These are phyloP conservation scores for Nothobranchius kuhntae DNA, from an alignment of 2,113 vertebrate species.

Conservation along the genomic window DNA sequence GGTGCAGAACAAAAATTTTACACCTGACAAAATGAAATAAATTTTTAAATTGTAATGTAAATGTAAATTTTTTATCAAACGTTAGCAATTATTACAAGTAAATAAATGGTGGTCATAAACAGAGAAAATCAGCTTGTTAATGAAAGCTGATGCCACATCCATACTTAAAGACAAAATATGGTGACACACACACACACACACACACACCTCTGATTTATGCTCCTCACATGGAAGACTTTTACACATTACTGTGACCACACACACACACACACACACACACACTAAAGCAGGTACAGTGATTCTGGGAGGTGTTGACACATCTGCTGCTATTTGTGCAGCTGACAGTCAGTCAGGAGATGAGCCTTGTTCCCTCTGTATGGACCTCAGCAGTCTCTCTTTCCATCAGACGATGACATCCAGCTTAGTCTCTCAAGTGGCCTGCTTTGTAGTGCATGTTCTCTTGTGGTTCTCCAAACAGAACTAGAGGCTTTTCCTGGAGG, in stretches of 20 bases:
- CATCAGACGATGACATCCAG: slow-evolving; percentile 68
- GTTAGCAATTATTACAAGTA: too few species aligned
- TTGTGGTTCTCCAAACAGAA: slow-evolving; percentile 48
- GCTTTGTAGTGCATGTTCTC: slow-evolving; percentile 61
- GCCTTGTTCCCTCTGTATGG: slow-evolving; percentile 59
- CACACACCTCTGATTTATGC: slow-evolving; percentile 11
- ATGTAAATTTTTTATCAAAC: too few species aligned
- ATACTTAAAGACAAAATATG: not conserved
- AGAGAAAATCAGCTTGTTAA: too few species aligned
- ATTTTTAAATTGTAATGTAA: too few species aligned
- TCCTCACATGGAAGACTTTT: not conserved
- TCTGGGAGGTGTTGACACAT: slow-evolving; percentile 72
- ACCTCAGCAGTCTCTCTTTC: slow-evolving; percentile 40
- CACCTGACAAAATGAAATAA: too few species aligned
- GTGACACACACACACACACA: slow-evolving; percentile 28
- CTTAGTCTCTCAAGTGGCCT: slow-evolving; percentile 69
- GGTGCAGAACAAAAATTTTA: too few species aligned
- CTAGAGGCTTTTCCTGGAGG: slow-evolving; percentile 16
- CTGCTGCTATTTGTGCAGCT: slow-evolving; percentile 52
- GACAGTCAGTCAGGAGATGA: slow-evolving; percentile 54
- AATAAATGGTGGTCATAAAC: too few species aligned
- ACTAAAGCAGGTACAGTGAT: slow-evolving; percentile 38
- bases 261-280: slow-evolving; percentile 17
- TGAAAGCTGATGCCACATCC: too few species aligned
- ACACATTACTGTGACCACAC: too few species aligned